Base-by-base conservation (phyloP, 2,113 vertebrate species). In the Hippocampus zosterae region DNA sequence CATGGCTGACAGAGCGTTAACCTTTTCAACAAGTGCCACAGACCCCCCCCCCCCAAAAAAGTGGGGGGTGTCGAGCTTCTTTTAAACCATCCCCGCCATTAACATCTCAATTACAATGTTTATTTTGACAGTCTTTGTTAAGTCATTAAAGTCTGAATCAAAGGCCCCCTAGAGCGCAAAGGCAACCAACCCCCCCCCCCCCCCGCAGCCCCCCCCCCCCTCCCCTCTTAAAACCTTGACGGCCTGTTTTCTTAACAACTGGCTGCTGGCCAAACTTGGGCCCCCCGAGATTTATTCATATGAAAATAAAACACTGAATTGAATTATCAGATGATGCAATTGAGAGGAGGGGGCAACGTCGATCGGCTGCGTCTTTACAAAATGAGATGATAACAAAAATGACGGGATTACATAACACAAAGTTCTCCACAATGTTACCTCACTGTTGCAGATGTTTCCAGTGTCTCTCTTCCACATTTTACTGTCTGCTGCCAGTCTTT, bases 21-120 rank as follows among this genome's bases (percentile, higher is more conserved):
- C 53, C 27, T 23, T 48, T 64, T 41, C 16, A 67, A 59, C 23
- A 29, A 33, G 27, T 67, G 69, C 65, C 70, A 21, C 69, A 57
- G 64, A 44, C 41, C 8, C 9, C 8, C 41, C 3, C 41, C 7
- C 44, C 3, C 0, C 0, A 1, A 50, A 50, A 48, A 50, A 55
- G 21, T 66, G 42, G 7, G 7, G 15, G 42, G 63, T 23, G 72
- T 73, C 73, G 72, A 74, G 60, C 69, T 61, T 44, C 50, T 41
- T 37, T 77, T 65, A 62, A 81, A 68, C 33, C 48, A 0, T 59
- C 50, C 55, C 50, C 55, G 9, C 69, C 67, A 85, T 87, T 88
- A 81, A 76, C 86, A 87, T 81, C 68, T 78, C 77, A 80, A 82
- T 40, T 4, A 9, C 67, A 0, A 0, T 82, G 86, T 88, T 87